A percentile compares a stretch with the other conserved stretches of the same genome.
phyloP scores from a whole-genome alignment of 2,113 vertebrate genomes.

The Tyto alba region DNA sequence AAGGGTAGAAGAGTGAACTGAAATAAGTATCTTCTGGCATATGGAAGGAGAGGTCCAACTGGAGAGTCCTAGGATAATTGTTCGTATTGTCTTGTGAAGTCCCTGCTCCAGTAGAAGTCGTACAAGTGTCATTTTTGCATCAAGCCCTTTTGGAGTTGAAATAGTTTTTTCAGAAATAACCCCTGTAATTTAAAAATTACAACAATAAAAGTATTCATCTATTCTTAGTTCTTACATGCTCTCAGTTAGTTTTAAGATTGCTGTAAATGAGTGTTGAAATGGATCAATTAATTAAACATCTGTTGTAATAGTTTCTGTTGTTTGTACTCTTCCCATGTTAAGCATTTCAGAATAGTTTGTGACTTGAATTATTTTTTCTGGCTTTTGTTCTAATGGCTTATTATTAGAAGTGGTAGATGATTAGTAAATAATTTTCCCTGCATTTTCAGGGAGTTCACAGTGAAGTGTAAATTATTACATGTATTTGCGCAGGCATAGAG shows the following conservation, averaged over 20 bases:
- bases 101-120: background rate
- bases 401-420: background rate
- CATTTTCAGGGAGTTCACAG: background rate
- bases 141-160: background rate
- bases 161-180: background rate
- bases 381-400: background rate
- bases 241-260: background rate
- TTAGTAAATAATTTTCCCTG: background rate
- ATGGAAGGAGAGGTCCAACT: background rate
- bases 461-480: background rate
- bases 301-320: background rate
- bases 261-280: background rate
- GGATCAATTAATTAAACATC: background rate
- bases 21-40: background rate
- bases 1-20: background rate
- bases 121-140: rapidly evolving
- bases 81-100: background rate
- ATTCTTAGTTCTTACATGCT: rapidly evolving
- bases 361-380: background rate
- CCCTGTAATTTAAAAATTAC: background rate
- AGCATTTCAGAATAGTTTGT: background rate
- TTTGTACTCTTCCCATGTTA: background rate
- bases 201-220: background rate
- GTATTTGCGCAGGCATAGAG: background rate
- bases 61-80: background rate